Evolutionary conservation across 2,113 vertebrate genomes (phyloP), one percentile per base, ranked within the genome.

Genomic region (Neotoma lepida): DNA sequence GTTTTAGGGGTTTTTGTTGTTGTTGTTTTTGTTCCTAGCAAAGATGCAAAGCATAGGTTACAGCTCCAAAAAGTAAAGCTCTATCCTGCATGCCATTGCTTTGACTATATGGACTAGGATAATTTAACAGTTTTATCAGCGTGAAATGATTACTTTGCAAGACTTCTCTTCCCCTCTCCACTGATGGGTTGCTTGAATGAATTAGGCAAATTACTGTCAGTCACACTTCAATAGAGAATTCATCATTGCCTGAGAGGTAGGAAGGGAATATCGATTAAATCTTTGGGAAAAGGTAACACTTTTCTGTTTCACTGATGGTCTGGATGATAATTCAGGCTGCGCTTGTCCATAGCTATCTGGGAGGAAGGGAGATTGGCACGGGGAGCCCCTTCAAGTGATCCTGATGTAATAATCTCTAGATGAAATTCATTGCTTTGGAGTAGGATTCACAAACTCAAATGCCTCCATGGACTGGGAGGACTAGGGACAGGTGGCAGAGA

Each of bases 111-210:
- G 88, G 61, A 93, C 64, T 86, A 92, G 80, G 70, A 91, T 17
- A 78, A 26, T 41, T 85, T 66, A 2, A 74, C 61, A 92, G 64
- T 88, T 86, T 95, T 96, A 71, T 88, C 46, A 73, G 66, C 26
- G n/a, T 86, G 68, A 87, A 91, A 88, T 93, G 71, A 96, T 92
- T 41, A 66, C 41, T 61, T 64, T 94, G 87, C 77, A 85, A 96
- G 41, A 56, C 28, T n/a, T 87, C 39, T 28, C 66, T 49, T 0
- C 1, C 26, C 14, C 24, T 86, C 66, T 89, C 6, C 93, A 33
- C 80, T 87, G n/a, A 82, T 89, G 56, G 54, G 54, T 64, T 92
- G 44, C 35, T 86, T 88, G 66, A 64, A 90, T 46, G 46, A 88
- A 86, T 90, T 92, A 77, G 51, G 51, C 18, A 92, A 92, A 95